phyloP scores from a whole-genome alignment of 2,797 vertebrate species.

The Gallinago nigripennis region DNA sequence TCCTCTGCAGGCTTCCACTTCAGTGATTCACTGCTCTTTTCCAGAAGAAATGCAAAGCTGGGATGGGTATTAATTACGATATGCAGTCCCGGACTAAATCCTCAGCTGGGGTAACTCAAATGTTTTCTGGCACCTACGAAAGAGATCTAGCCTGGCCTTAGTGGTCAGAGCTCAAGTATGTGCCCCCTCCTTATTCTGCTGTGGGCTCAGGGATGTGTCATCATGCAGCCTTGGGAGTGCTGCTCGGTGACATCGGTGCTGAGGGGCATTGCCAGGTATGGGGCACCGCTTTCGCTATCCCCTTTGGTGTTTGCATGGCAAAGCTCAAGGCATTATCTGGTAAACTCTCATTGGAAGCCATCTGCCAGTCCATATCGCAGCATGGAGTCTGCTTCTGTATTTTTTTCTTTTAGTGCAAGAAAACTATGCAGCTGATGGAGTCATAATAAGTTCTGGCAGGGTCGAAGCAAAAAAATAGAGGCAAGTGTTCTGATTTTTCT shows the following conservation, averaged over 20 bases:
- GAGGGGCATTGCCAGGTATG: background rate
- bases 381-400: background rate
- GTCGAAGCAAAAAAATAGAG: background rate
- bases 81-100: background rate
- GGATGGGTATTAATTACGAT: background rate
- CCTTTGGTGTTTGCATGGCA: background rate
- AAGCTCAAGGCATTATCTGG: background rate
- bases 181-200: background rate
- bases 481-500: background rate
- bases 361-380: background rate
- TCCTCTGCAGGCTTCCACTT: conserved; percentile 41
- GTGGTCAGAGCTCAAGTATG: background rate
- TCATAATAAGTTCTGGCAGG: background rate
- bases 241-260: background rate
- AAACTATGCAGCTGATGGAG: background rate
- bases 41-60: background rate
- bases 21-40: background rate
- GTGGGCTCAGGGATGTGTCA: background rate
- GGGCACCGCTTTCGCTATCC: rapidly evolving
- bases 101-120: background rate
- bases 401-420: background rate
- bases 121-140: rapidly evolving
- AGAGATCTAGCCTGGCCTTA: background rate
- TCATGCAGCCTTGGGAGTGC: rapidly evolving
- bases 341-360: background rate